phyloP scores from a whole-genome alignment of 2,113 vertebrate species.

The Ramphastos sulfuratus region DNA sequence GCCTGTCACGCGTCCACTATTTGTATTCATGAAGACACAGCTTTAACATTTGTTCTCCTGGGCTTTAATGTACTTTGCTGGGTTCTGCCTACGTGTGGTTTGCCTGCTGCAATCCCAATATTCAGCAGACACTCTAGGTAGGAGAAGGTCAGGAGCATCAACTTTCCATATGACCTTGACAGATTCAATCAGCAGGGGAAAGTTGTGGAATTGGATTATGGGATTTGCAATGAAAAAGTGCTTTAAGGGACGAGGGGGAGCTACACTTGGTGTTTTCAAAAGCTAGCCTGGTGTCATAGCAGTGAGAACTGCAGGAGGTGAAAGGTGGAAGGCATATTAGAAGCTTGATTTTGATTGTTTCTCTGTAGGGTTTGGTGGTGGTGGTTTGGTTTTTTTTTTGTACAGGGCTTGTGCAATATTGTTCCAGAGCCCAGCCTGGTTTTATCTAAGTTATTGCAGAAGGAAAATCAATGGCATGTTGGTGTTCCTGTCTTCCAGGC shows the following conservation, averaged over 20 bases:
- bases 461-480: slow-evolving; percentile 16
- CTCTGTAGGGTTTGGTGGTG: not conserved
- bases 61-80: slow-evolving; percentile 53
- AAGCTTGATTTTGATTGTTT: not conserved
- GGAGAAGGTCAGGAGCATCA: slow-evolving; percentile 56
- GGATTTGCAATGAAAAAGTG: slow-evolving; percentile 58
- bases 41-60: slow-evolving; percentile 52
- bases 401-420: not conserved
- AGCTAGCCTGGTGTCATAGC: not conserved
- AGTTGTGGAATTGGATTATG: slow-evolving; percentile 64
- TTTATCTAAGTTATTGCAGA: not conserved
- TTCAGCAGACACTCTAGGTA: slow-evolving; percentile 46
- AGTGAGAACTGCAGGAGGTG: not conserved
- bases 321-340: not conserved
- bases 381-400: not conserved
- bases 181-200: slow-evolving; percentile 53
- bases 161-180: slow-evolving; percentile 61
- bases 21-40: slow-evolving; percentile 37
- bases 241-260: slow-evolving; percentile 20
- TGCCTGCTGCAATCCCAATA: slow-evolving; percentile 29
- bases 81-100: slow-evolving; percentile 9
- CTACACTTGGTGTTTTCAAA: not conserved
- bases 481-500: slow-evolving; percentile 1
- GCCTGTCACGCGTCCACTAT: not conserved
- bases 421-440: not conserved